Conservation (phyloP, 2,113 vertebrate species). For the Brachypteracias leptosomus region DNA sequence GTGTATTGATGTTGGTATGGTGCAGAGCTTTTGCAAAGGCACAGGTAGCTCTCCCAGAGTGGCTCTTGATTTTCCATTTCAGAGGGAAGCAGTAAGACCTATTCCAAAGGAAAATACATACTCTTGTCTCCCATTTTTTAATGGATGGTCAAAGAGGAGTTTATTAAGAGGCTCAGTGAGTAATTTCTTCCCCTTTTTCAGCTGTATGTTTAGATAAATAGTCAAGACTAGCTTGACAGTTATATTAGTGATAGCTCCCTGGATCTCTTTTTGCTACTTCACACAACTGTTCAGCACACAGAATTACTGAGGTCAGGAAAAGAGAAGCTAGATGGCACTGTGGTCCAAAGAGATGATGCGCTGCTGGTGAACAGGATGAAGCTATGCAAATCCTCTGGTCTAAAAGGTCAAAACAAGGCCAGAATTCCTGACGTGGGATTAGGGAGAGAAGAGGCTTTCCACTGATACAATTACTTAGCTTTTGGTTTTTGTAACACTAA, state of each 20-base stretch:
- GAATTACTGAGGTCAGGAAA: background rate
- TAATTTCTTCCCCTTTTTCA: background rate
- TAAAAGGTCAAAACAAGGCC: background rate
- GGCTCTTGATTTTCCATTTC: background rate
- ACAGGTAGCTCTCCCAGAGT: background rate
- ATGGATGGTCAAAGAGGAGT: background rate
- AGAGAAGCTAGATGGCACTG: slow-evolving; percentile 73
- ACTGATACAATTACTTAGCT: background rate
- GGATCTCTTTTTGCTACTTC: background rate
- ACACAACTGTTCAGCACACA: background rate
- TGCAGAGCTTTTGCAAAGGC: background rate
- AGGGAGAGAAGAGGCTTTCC: background rate
- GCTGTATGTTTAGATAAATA: background rate
- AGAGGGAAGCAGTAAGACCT: background rate
- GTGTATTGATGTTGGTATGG: background rate
- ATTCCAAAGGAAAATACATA: background rate
- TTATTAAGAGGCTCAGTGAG: background rate
- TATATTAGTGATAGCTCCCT: background rate
- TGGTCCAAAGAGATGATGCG: slow-evolving; percentile 25
- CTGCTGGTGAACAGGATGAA: background rate
- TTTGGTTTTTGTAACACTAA: background rate
- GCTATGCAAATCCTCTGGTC: background rate
- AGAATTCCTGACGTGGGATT: background rate
- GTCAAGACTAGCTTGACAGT: background rate
- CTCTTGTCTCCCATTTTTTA: background rate